Percentiles rank a stretch among this genome's conserved stretches.
These are phyloP conservation scores for Mormyrus iriodes DNA, from an alignment of 2,113 vertebrate species.

Conservation along the genomic window DNA sequence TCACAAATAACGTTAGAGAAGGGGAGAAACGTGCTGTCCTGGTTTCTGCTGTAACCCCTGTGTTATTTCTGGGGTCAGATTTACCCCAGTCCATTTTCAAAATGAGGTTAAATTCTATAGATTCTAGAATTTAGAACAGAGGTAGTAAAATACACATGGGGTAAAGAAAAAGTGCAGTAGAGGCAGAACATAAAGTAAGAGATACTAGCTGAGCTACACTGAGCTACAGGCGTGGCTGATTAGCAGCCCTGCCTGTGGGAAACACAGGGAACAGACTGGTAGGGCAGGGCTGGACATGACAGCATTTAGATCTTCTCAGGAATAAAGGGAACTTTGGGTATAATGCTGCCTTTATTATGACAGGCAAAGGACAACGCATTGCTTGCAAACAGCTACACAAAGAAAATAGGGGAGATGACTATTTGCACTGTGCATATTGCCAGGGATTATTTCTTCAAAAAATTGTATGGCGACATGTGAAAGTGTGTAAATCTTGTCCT, in stretches of 20 bases:
- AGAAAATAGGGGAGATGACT: background rate
- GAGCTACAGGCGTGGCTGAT: too few relatives aligned
- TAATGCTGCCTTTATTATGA: background rate
- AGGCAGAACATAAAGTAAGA: background rate
- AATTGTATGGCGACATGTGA: slow-evolving; percentile 1
- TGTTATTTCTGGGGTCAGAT: too few relatives aligned
- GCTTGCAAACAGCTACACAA: background rate
- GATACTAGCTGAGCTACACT: slow-evolving; percentile 19
- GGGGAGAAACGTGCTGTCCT: background rate
- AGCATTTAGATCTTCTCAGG: background rate
- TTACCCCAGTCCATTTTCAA: too few relatives aligned
- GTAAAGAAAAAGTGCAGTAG: background rate
- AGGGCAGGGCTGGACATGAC: too few relatives aligned
- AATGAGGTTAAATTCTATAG: too few relatives aligned
- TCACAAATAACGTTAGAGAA: background rate
- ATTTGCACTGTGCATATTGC: slow-evolving; percentile 21
- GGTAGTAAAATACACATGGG: too few relatives aligned
- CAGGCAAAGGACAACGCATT: background rate
- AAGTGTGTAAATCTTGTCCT: background rate
- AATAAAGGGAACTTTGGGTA: slow-evolving; percentile 26
- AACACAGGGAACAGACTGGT: too few relatives aligned
- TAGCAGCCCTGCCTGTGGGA: too few relatives aligned
- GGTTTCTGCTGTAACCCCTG: background rate
- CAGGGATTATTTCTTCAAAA: slow-evolving; percentile 20
- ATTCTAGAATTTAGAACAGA: too few relatives aligned